Conservation (phyloP, 1,140 invertebrate species). For the Megathymus violae region DNA sequence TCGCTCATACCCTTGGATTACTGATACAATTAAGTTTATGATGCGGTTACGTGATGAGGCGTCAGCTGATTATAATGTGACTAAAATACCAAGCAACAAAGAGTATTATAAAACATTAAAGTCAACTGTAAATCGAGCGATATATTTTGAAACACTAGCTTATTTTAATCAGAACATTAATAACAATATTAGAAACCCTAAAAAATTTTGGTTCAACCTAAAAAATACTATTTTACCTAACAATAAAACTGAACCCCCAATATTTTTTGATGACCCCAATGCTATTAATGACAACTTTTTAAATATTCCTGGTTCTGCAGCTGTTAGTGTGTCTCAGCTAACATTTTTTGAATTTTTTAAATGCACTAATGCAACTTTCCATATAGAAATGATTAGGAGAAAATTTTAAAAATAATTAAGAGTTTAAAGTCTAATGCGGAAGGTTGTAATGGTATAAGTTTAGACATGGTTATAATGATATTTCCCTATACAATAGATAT, state of each 20-base stretch:
- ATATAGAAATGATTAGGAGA: too few species aligned
- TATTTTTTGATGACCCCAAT: constrained; percentile 34
- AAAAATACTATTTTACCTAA: constrained; percentile 34
- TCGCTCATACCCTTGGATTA: constrained; percentile 24
- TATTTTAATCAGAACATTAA: constrained; percentile 44
- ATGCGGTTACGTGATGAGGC: constrained; percentile 41
- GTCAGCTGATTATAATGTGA: constrained; percentile 4
- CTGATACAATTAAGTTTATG: constrained; percentile 40
- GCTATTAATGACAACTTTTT: constrained; percentile 38
- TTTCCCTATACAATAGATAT: too few species aligned
- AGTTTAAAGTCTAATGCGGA: too few species aligned
- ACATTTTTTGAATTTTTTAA: too few species aligned
- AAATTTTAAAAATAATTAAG: too few species aligned
- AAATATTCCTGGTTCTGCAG: neutral
- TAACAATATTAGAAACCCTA: constrained; percentile 28
- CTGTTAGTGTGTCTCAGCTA: too few species aligned
- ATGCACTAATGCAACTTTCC: too few species aligned
- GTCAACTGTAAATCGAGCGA: constrained; percentile 5
- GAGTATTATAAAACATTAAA: constrained; percentile 40
- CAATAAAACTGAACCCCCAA: constrained; percentile 17
- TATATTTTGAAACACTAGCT: constrained; percentile 35
- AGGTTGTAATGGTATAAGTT: too few species aligned
- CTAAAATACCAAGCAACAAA: constrained; percentile 17
- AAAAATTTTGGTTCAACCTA: constrained; percentile 7
- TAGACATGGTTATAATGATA: too few species aligned